Conservation (phyloP, 2,888 invertebrate genomes). For the Mythimna impura region DNA sequence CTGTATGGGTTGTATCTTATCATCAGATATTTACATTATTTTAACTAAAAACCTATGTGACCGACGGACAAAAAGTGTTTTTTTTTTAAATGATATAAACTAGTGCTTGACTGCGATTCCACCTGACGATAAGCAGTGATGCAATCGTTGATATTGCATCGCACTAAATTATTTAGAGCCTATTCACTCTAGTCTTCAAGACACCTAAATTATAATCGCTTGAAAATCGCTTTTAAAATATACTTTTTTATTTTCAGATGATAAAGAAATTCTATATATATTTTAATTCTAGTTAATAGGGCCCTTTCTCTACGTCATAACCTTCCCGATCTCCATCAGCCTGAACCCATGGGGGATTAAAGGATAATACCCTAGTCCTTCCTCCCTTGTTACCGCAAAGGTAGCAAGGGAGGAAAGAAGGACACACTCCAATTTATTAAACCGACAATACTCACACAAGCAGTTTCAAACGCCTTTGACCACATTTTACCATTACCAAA, state of each 20-base stretch:
- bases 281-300: constrained; percentile 28
- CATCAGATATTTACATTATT: background rate
- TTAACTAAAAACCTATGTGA: background rate
- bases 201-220: too few relatives aligned
- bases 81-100: too few relatives aligned
- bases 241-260: background rate
- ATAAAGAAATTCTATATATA: background rate
- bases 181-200: too few relatives aligned
- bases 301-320: constrained; percentile 32
- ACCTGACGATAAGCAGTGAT: too few relatives aligned
- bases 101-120: too few relatives aligned
- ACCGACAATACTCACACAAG: constrained; percentile 19
- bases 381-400: background rate
- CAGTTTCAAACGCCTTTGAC: constrained; percentile 2
- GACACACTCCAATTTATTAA: constrained; percentile 46
- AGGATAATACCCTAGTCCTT: constrained; percentile 47
- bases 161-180: too few relatives aligned
- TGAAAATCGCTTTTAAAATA: too few relatives aligned
- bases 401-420: constrained; percentile 20
- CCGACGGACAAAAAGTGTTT: background rate
- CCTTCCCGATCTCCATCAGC: constrained; percentile 26
- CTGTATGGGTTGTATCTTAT: background rate
- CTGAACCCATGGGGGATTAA: constrained; percentile 41
- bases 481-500: constrained; percentile 22
- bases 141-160: background rate